phyloP scores from a whole-genome alignment of 2,888 invertebrate species.

The Harpalus rubripes region DNA sequence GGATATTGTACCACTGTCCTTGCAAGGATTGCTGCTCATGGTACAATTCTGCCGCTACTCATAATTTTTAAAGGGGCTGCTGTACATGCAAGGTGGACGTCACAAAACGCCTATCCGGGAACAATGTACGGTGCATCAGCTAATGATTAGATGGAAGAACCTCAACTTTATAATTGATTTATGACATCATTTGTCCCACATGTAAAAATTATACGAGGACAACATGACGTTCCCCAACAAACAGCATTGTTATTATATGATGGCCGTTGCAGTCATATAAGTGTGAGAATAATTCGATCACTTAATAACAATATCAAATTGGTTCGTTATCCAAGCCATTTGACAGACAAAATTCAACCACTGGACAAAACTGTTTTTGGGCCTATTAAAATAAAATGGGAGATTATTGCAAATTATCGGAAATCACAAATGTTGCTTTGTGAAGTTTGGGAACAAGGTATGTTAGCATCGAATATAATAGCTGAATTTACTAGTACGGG shows the following conservation, averaged over 20 bases:
- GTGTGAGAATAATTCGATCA: slow-evolving; percentile 3
- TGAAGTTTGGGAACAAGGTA: no score
- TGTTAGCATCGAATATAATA: no score
- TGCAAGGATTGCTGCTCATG: neutral
- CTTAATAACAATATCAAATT: neutral
- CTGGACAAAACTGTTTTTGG: slow-evolving; percentile 1
- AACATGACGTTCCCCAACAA: slow-evolving; percentile 64
- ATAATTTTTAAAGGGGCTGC: neutral
- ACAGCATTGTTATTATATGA: slow-evolving; percentile 67
- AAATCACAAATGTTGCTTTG: neutral
- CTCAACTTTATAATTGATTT: neutral
- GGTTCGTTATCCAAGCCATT: neutral
- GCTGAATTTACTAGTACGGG: no score
- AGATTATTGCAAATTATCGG: neutral
- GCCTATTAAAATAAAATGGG: neutral
- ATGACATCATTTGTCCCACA: slow-evolving; percentile 41
- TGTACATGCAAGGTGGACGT: neutral
- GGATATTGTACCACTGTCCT: neutral
- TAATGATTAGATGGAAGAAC: no score
- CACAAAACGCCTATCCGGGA: neutral
- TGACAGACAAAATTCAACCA: neutral
- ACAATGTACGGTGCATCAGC: no score
- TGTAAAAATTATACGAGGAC: slow-evolving; percentile 59
- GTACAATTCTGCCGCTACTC: neutral
- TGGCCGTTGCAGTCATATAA: slow-evolving; percentile 64